These are phyloP conservation scores for Smittia aterrima DNA, from an alignment of 2,888 invertebrate species.

Conservation along the genomic window DNA sequence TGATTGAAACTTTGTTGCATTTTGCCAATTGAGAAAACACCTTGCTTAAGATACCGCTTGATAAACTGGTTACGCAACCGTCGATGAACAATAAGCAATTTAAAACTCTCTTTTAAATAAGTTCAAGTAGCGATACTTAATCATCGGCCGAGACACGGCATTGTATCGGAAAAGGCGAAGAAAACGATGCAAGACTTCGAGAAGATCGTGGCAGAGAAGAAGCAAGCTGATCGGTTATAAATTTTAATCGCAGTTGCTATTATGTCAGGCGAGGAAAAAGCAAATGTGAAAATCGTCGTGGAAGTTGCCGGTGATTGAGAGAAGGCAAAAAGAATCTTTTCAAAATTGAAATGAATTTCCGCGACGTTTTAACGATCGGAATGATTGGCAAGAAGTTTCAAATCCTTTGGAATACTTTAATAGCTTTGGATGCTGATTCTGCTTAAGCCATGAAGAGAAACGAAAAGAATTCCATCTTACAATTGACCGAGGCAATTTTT, in stretches of 20 bases:
- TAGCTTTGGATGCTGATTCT: too few relatives aligned
- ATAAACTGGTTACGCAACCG: not conserved
- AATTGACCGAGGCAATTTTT: too few relatives aligned
- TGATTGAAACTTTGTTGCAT: not conserved
- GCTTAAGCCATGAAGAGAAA: too few relatives aligned
- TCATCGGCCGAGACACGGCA: not conserved
- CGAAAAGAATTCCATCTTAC: too few relatives aligned
- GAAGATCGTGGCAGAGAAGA: not conserved
- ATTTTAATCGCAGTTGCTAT: not conserved
- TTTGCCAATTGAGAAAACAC: not conserved
- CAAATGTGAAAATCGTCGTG: not conserved
- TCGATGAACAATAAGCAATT: not conserved
- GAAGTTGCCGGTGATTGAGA: too few relatives aligned
- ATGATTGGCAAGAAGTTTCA: too few relatives aligned
- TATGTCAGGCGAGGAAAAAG: not conserved
- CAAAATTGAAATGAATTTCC: too few relatives aligned
- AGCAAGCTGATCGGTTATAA: not conserved
- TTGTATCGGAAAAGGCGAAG: not conserved
- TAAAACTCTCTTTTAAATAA: not conserved
- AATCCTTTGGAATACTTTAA: too few relatives aligned
- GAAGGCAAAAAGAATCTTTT: too few relatives aligned
- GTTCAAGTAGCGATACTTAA: slow-evolving; percentile 20
- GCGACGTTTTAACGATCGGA: too few relatives aligned
- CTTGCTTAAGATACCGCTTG: not conserved
- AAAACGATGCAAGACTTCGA: not conserved